phyloP scores from a whole-genome alignment of 2,113 vertebrate genomes.

The Myrmecobius fasciatus region DNA sequence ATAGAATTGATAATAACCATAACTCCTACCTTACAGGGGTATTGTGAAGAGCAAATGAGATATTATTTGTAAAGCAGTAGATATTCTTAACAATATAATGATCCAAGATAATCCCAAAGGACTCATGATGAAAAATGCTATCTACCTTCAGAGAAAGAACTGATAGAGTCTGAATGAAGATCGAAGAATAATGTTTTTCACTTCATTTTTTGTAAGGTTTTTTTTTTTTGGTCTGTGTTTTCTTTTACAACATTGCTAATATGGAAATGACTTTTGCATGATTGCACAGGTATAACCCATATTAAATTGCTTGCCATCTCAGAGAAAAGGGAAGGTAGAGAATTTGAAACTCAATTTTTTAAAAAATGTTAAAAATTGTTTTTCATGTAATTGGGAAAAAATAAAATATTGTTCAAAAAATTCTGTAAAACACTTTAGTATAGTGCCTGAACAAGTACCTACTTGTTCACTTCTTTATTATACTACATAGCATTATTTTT shows the following conservation, averaged over 20 bases:
- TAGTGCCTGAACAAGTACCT: too few relatives aligned
- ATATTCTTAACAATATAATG: not conserved
- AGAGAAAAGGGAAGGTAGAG: not conserved
- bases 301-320: not conserved
- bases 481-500: not conserved
- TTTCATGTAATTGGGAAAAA: not conserved
- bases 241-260: not conserved
- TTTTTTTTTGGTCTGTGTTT: not conserved
- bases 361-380: not conserved
- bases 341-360: not conserved
- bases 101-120: not conserved
- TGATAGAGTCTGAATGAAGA: not conserved
- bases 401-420: not conserved
- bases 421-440: too few relatives aligned
- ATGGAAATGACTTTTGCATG: not conserved
- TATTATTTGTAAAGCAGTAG: not conserved
- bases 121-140: not conserved
- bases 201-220: not conserved
- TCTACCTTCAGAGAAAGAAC: not conserved
- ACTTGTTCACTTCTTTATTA: not conserved
- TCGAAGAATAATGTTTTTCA: not conserved
- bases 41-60: not conserved
- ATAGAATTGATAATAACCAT: not conserved
- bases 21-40: not conserved
- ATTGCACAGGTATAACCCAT: not conserved